Evolutionary conservation across 2,797 vertebrate species (phyloP).

Genomic region (Epinephelus coioides): DNA sequence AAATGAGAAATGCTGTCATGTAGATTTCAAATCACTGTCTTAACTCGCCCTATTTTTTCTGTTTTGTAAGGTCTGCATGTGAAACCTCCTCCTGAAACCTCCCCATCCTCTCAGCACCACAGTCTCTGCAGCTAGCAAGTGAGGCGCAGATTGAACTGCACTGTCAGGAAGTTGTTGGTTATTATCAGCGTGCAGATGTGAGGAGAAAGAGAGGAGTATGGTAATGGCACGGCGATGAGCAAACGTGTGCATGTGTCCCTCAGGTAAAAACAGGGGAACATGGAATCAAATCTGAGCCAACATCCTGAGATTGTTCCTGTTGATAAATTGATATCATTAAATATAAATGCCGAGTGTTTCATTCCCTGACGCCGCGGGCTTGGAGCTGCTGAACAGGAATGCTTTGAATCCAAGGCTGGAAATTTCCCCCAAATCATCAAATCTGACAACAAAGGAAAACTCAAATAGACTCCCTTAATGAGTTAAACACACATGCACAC

Average conservation of each 20-base stretch:
- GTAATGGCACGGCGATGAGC: conserved; percentile 61
- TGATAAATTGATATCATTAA: conserved; percentile 91
- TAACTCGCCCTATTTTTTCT: not conserved
- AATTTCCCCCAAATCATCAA: conserved; percentile 90
- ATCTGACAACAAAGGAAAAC: conserved; percentile 90
- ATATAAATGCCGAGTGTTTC: conserved; percentile 86
- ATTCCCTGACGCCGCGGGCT: conserved; percentile 82
- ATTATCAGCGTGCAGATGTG: conserved; percentile 51
- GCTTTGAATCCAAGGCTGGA: conserved; percentile 86
- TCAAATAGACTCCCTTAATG: conserved; percentile 85
- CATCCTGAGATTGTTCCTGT: conserved; percentile 88
- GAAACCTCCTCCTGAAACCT: not conserved
- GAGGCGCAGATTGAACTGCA: conserved; percentile 49
- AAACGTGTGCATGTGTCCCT: conserved; percentile 78
- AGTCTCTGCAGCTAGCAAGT: not conserved
- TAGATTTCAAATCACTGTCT: not conserved
- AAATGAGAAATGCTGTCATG: not conserved
- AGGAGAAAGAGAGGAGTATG: conserved; percentile 49
- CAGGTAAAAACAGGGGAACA: conserved; percentile 87
- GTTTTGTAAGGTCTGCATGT: not conserved
- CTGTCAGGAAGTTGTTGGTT: conserved; percentile 75
- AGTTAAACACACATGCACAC: conserved; percentile 78
- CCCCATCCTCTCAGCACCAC: not conserved
- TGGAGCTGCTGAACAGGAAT: conserved; percentile 75
- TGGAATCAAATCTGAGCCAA: conserved; percentile 86